A percentile compares a stretch with the other conserved stretches of the same genome.
Conservation (phyloP, 2,797 vertebrate genomes). For the Labeo calbasu region DNA sequence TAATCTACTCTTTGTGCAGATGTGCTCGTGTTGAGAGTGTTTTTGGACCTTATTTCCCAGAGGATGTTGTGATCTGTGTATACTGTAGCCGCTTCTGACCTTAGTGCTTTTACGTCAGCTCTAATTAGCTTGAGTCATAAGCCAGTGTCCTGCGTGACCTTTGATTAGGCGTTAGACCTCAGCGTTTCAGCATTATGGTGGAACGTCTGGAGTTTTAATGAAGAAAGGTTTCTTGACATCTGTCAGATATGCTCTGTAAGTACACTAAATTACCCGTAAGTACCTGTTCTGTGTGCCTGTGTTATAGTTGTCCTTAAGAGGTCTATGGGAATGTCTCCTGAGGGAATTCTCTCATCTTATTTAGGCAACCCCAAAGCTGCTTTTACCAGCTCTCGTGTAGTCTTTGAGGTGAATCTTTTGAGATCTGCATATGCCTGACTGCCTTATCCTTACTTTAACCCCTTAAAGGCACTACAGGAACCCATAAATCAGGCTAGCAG, state of each 20-base stretch:
- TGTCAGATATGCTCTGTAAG: background rate
- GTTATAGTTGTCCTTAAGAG: background rate
- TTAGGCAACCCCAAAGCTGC: conserved; percentile 2
- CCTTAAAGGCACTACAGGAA: background rate
- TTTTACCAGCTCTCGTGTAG: conserved; percentile 15
- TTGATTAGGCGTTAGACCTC: background rate
- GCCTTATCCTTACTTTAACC: conserved; percentile 16
- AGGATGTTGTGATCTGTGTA: background rate
- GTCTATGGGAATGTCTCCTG: background rate
- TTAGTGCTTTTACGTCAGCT: conserved; percentile 7
- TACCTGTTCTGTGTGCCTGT: background rate
- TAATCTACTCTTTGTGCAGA: background rate
- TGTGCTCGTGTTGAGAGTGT: background rate
- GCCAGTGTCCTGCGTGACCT: conserved; percentile 2
- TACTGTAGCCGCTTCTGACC: background rate
- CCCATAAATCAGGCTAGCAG: background rate
- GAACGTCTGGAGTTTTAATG: background rate
- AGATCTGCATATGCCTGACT: conserved; percentile 28
- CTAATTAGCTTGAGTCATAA: conserved; percentile 13
- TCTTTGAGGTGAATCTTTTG: conserved; percentile 23
- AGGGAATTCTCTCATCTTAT: background rate
- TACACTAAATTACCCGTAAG: background rate
- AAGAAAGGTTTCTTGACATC: background rate
- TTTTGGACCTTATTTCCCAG: background rate
- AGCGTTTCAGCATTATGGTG: background rate